phyloP scores from a whole-genome alignment of 2,113 vertebrate species.

The Arenaria interpres region DNA sequence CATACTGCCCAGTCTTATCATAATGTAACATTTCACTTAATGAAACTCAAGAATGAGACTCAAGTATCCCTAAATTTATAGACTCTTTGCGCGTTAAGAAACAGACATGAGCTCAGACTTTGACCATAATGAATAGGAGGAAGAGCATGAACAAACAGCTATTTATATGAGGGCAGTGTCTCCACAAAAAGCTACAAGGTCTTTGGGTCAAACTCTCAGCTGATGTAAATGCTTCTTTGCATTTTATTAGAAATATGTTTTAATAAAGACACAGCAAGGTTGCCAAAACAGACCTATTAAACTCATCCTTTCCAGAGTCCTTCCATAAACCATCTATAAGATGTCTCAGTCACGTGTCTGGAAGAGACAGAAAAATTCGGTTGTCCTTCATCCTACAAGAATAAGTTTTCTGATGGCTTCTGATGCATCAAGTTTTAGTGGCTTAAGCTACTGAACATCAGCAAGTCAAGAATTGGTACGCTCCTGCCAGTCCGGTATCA shows the following conservation, averaged over 20 bases:
- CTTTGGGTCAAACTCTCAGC: slow-evolving; percentile 61
- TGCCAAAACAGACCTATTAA: slow-evolving; percentile 14
- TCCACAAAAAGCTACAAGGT: slow-evolving; percentile 52
- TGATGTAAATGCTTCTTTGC: slow-evolving; percentile 65
- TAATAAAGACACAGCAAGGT: slow-evolving; percentile 16
- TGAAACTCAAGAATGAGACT: slow-evolving; percentile 68
- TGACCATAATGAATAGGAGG: slow-evolving; percentile 66
- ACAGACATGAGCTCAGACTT: slow-evolving; percentile 83
- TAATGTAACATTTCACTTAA: slow-evolving; percentile 64
- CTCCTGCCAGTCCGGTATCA: background rate
- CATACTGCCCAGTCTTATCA: slow-evolving; percentile 45
- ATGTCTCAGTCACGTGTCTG: background rate
- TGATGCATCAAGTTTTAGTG: background rate
- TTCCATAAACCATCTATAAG: background rate
- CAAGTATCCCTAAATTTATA: slow-evolving; percentile 72
- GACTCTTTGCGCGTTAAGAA: slow-evolving; percentile 64
- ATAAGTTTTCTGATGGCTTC: background rate
- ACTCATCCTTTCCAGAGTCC: background rate
- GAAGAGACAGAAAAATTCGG: background rate
- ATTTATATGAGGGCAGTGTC: slow-evolving; percentile 69
- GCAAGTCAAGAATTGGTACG: background rate
- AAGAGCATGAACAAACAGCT: slow-evolving; percentile 67
- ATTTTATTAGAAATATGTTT: slow-evolving; percentile 67
- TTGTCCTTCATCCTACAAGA: background rate
- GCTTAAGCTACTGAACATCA: background rate